Evolutionary conservation across 2,888 invertebrate species (phyloP), one percentile per base, ranked within the genome.

Genomic region (Dryococelus australis): DNA sequence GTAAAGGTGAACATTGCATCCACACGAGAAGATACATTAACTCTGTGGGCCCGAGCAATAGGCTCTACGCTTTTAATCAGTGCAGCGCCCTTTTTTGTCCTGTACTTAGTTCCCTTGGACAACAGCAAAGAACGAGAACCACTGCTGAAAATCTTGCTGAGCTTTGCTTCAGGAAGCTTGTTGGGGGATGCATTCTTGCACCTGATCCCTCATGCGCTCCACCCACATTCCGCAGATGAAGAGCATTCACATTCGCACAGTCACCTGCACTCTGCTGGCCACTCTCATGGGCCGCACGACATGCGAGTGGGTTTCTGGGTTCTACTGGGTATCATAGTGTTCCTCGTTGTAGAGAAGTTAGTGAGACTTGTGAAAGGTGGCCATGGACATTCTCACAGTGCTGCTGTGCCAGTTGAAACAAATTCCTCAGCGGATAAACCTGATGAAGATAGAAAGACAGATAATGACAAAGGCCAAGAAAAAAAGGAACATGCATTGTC

Each of bases 131-230:
- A 97, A 91, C 96, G 97, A 92, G 95, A 97, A 92, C 97, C 98
- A 0, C 93, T 98, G 79, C 93, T 99, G 12, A 99, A 99, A 93
- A 95, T 99, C 88, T 94, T 99, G 85, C 92, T 99, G 84, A 97
- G 98, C 26, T 99, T 99, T 93, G 99, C 98, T 0, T 98, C 98
- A 0, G 98, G 99, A 83, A 98, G 99, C 84, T 94, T 99, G 24
- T 94, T 99, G 0, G 99, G 99, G 12, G 99, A 99, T 94, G 99
- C 99, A 0, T 99, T 99, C 92, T 94, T 99, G 10, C 99, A 99
- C 93, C 94, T 99, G 89, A 99, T 99, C 91, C 99, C 99, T 0
- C 99, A 99, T 93, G 99, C 99, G 85, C 94, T 96, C 47, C 94
- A 94, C 89, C 95, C 95, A 0, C 94, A 94, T 87, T 92, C 91